These are phyloP conservation scores for Aleiodes sp. DNA, from an alignment of 1,140 invertebrate species.

Conservation along the genomic window DNA sequence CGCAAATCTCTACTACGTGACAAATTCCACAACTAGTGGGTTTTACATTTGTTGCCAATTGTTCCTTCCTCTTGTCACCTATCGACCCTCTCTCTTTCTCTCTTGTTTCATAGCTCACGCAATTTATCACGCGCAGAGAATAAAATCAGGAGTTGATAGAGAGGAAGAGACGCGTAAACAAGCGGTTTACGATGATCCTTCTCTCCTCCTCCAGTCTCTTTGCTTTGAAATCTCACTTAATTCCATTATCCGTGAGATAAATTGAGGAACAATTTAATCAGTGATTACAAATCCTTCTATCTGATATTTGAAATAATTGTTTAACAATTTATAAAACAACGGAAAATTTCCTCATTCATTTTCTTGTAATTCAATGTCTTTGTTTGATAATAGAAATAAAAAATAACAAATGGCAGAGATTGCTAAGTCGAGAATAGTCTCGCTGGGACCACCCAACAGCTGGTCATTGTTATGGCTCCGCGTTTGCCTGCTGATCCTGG, in stretches of 20 bases:
- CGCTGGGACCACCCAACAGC: background rate
- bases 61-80: background rate
- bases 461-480: slow-evolving; percentile 23
- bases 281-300: too few species aligned
- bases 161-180: slow-evolving; percentile 24
- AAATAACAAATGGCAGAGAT: background rate
- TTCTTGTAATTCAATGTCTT: background rate
- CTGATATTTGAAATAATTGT: too few species aligned
- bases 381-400: background rate
- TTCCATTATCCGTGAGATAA: background rate
- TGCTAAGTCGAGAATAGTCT: background rate
- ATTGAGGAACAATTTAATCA: background rate
- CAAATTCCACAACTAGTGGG: slow-evolving; percentile 55
- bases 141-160: background rate
- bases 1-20: slow-evolving; percentile 64
- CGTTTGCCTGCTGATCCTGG: slow-evolving; percentile 12
- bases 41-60: slow-evolving; percentile 48
- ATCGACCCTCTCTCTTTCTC: background rate
- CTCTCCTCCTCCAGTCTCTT: background rate
- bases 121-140: background rate
- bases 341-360: too few species aligned
- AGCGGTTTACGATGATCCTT: background rate
- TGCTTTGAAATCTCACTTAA: background rate
- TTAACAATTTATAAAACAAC: too few species aligned
- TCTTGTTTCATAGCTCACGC: background rate